Evolutionary conservation across 2,888 invertebrate genomes (phyloP).

Genomic region (Amphipoea oculea): DNA sequence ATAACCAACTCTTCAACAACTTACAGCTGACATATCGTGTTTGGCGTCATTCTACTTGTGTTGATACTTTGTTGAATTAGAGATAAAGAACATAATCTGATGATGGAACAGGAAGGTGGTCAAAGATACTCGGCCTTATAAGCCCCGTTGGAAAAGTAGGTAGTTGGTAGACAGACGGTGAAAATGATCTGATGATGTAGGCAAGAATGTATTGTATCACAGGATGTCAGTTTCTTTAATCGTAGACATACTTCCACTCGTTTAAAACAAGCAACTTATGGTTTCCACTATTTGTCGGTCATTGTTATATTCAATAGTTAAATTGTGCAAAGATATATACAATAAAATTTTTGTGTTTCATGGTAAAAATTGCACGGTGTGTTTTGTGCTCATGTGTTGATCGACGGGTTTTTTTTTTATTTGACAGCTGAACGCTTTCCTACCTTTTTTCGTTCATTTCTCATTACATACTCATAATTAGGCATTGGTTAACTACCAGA

Average conservation of each 20-base stretch:
- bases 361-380: background rate
- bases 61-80: background rate
- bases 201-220: background rate
- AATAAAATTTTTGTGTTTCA: background rate
- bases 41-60: background rate
- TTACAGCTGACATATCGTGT: background rate
- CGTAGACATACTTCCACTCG: background rate
- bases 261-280: background rate
- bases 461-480: background rate
- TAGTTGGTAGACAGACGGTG: background rate
- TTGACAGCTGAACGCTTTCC: background rate
- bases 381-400: background rate
- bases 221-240: background rate
- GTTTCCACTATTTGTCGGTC: background rate
- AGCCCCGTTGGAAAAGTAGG: background rate
- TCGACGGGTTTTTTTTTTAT: background rate
- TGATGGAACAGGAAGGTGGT: background rate
- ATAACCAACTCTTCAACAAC: background rate
- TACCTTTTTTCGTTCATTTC: background rate
- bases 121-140: background rate
- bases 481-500: background rate
- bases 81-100: background rate
- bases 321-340: background rate
- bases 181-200: background rate
- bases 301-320: background rate